Conservation (phyloP, 2,888 invertebrate species). For the Polietes domitor region DNA sequence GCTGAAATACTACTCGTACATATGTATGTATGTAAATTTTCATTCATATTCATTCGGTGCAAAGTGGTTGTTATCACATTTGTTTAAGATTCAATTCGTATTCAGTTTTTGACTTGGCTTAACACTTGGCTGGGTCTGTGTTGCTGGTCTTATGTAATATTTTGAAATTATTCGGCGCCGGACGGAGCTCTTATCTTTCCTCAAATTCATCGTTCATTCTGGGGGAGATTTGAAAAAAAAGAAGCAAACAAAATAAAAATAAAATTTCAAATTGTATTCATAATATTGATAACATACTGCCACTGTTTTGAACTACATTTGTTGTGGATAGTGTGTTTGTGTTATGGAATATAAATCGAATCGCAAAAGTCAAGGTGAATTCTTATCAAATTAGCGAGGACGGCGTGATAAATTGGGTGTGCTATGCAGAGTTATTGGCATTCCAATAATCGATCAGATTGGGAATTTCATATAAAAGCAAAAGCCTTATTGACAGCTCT, state of each 20-base stretch:
- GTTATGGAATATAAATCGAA: too few species aligned
- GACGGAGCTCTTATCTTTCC: conserved; percentile 3
- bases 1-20: background rate
- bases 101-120: background rate
- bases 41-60: background rate
- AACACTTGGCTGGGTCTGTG: background rate
- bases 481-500: too few species aligned
- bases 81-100: conserved; percentile 6
- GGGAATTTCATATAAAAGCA: too few species aligned
- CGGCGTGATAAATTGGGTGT: too few species aligned
- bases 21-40: conserved; percentile 17
- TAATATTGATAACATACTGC: conserved; percentile 31
- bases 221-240: background rate
- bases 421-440: too few species aligned
- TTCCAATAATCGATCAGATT: too few species aligned
- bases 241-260: background rate
- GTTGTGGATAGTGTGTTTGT: background rate
- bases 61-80: conserved; percentile 14
- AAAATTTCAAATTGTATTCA: background rate
- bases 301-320: conserved; percentile 7
- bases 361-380: conserved; percentile 11
- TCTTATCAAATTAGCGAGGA: conserved; percentile 8
- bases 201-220: background rate
- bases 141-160: conserved; percentile 22
- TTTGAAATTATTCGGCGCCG: background rate